Evolutionary conservation across 1,140 invertebrate species (phyloP).

Genomic region (Yoshiicerus persimilis): DNA sequence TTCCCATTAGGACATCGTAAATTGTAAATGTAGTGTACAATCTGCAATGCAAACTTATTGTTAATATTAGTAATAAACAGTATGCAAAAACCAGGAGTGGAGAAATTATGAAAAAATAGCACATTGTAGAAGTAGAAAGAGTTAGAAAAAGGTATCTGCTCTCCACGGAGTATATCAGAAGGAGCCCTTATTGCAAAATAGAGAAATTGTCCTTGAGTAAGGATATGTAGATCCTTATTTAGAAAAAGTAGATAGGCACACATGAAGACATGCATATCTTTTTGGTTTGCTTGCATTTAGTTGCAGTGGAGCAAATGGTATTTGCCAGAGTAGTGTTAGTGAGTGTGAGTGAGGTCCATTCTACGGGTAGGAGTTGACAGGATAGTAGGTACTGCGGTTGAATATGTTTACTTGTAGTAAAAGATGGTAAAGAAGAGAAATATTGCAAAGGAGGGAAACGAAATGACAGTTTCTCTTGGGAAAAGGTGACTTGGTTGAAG

Average conservation of each 20-base stretch:
- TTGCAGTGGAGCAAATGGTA: neutral
- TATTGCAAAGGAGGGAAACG: conserved; percentile 37
- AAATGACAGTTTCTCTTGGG: conserved; percentile 29
- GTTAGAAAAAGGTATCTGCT: too few species aligned
- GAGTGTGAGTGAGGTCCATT: neutral
- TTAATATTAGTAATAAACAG: too few species aligned
- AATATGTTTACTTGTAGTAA: neutral
- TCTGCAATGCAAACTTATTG: too few species aligned
- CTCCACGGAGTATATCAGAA: too few species aligned
- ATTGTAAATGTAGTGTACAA: too few species aligned
- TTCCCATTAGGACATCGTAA: too few species aligned
- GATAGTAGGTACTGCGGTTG: neutral
- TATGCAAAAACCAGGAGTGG: too few species aligned
- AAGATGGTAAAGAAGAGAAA: conserved; percentile 12
- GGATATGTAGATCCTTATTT: neutral
- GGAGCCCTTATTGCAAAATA: neutral
- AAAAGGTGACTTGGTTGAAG: conserved; percentile 24
- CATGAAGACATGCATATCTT: too few species aligned
- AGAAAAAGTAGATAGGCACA: neutral
- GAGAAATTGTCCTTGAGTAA: neutral
- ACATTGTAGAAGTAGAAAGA: too few species aligned
- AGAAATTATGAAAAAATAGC: too few species aligned
- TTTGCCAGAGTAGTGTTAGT: neutral
- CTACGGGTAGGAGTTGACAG: neutral
- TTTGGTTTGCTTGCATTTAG: neutral